Evolutionary conservation across 2,888 invertebrate species (phyloP), one percentile per base, ranked within the genome.

Genomic region (Aphelenchoides bicaudatus): DNA sequence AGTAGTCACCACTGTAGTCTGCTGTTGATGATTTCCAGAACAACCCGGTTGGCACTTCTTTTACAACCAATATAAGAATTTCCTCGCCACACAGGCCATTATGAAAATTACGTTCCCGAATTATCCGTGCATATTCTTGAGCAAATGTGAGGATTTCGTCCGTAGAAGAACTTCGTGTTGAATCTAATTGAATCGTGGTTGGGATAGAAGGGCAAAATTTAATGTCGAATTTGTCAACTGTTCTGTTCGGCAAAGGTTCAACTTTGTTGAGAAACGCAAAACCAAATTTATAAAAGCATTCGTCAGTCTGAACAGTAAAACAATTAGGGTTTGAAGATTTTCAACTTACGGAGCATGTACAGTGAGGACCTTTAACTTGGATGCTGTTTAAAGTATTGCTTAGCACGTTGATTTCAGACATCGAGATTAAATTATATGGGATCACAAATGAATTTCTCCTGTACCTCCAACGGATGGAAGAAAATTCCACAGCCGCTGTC

Each of bases 61-160:
- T 52, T 6, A 70, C 63, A 19, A 68, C 51, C 46, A 70, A 47
- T 10, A 70, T 39, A 6, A 70, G 58, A 48, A 70, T 56, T 29
- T 68, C 70, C 48, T 70, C 70, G 6, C 64, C 70, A 51, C 70
- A 70, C 16, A 55, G 49, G 8, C 68, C 69, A 21, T 49, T 30
- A 10, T 60, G 34, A 13, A 29, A 21, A 65, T 66, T 68, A 21
- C 65, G 58, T 54, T 70, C 59, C 16, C 72, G 58, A 30, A 70
- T 37, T 19, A 70, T 39, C 13, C 68, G 58, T 8, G 67, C 70
- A 37, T 59, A 70, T 31, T 70, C 61, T 23, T 71, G 53, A 10
- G 61, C 65, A 47, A 66, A 71, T 16, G 47, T 39, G 19, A 27
- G 21, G 16, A 54, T 27, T 27, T 56, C 51, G n/a, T 38, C 39